These are phyloP conservation scores for Hypolimnas misippus DNA, from an alignment of 2,888 invertebrate species.

Conservation along the genomic window DNA sequence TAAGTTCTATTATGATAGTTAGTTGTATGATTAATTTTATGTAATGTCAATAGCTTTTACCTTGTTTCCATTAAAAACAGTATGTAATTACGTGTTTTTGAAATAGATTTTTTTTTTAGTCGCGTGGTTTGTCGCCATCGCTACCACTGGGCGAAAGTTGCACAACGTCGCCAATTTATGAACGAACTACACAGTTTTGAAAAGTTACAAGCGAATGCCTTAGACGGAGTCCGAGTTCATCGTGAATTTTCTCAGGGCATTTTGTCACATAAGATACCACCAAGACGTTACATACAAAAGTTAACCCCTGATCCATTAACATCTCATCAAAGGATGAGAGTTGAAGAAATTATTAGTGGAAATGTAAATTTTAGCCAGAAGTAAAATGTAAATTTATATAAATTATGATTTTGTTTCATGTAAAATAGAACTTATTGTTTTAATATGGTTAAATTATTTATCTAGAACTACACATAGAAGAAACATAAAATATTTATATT, in stretches of 20 bases:
- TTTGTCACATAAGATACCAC: conserved; percentile 78
- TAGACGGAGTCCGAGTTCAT: conserved; percentile 86
- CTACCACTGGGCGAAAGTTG: conserved; percentile 77
- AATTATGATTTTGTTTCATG: not conserved
- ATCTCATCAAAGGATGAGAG: conserved; percentile 68
- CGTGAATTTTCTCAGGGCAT: conserved; percentile 85
- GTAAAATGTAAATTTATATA: conserved; percentile 39
- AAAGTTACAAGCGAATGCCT: conserved; percentile 84
- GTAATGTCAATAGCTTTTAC: too few relatives aligned
- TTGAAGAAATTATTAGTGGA: conserved; percentile 75
- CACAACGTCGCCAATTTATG: conserved; percentile 84
- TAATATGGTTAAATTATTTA: not conserved
- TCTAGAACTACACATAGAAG: not conserved
- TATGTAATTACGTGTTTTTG: too few relatives aligned
- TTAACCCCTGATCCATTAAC: conserved; percentile 71
- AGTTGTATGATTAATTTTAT: too few relatives aligned
- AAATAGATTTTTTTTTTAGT: too few relatives aligned
- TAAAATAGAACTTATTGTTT: not conserved
- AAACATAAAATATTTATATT: too few relatives aligned
- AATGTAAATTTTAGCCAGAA: conserved; percentile 61
- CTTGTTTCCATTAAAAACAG: too few relatives aligned
- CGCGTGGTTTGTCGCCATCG: conserved; percentile 86
- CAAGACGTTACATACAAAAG: conserved; percentile 72
- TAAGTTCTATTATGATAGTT: too few relatives aligned
- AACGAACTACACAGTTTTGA: conserved; percentile 85